Conservation (phyloP, 2,888 invertebrate species). For the Calephelis perditalis region DNA sequence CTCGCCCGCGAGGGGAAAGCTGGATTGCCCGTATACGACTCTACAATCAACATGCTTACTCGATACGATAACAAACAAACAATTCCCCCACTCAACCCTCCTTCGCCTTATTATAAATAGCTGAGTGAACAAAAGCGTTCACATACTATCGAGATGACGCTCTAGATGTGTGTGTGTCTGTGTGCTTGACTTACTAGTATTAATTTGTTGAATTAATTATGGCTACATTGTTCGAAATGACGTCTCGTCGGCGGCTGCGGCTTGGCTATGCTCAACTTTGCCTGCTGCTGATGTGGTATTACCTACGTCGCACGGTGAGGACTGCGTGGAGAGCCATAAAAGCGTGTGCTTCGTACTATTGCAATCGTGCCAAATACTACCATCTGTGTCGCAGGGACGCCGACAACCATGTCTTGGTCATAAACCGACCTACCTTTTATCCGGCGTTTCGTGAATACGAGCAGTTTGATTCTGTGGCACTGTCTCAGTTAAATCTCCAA, state of each 20-base stretch:
- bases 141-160: background rate
- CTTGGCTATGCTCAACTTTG: slow-evolving; percentile 1
- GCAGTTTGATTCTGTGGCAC: no score
- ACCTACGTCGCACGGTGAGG: slow-evolving; percentile 1
- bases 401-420: no score
- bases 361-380: no score
- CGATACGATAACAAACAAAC: slow-evolving; percentile 1
- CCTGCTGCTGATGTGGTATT: background rate
- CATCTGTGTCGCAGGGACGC: no score
- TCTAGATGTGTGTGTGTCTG: no score
- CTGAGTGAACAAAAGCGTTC: background rate
- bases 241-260: background rate
- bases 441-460: no score
- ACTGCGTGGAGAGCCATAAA: slow-evolving; percentile 3
- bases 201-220: background rate
- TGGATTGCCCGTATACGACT: slow-evolving; percentile 3
- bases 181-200: background rate
- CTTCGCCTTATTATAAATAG: background rate
- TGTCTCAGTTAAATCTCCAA: no score
- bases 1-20: slow-evolving; percentile 8
- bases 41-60: slow-evolving; percentile 4
- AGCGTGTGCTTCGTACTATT: background rate
- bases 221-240: background rate
- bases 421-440: no score
- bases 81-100: background rate